Evolutionary conservation across 2,888 invertebrate genomes (phyloP).

Genomic region (Diaphora mendica): DNA sequence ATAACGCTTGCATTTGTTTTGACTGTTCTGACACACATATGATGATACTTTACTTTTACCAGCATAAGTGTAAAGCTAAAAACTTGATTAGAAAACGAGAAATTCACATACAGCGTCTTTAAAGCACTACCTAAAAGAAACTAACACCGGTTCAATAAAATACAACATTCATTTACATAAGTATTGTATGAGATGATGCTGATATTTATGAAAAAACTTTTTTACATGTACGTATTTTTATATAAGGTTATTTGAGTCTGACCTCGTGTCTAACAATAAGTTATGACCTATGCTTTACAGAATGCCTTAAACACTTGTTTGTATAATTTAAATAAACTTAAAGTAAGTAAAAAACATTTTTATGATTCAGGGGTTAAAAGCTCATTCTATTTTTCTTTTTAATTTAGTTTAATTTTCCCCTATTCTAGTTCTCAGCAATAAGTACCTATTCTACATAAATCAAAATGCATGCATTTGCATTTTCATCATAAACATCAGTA

Average conservation of each 20-base stretch:
- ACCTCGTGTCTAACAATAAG: neutral
- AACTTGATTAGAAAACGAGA: neutral
- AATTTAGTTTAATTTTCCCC: neutral
- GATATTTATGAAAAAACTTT: neutral
- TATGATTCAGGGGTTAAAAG: neutral
- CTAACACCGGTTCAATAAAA: neutral
- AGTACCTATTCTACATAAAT: slow-evolving; percentile 28
- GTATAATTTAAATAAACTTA: neutral
- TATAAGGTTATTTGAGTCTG: neutral
- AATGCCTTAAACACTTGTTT: neutral
- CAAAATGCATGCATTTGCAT: slow-evolving; percentile 12
- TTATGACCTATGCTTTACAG: neutral
- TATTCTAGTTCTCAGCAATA: slow-evolving; percentile 16
- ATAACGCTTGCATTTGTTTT: neutral
- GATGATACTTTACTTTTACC: neutral
- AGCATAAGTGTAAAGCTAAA: neutral
- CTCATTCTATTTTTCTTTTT: no score
- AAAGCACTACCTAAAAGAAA: neutral
- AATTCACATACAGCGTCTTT: neutral
- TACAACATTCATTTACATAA: neutral
- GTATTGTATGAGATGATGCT: neutral
- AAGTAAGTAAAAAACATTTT: neutral
- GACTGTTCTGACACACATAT: neutral
- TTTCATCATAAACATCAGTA: slow-evolving; percentile 21
- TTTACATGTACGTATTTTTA: neutral